Evolutionary conservation across 2,888 invertebrate genomes (phyloP), one percentile per base, ranked within the genome.

Genomic region (Lasioglossum marginatum): DNA sequence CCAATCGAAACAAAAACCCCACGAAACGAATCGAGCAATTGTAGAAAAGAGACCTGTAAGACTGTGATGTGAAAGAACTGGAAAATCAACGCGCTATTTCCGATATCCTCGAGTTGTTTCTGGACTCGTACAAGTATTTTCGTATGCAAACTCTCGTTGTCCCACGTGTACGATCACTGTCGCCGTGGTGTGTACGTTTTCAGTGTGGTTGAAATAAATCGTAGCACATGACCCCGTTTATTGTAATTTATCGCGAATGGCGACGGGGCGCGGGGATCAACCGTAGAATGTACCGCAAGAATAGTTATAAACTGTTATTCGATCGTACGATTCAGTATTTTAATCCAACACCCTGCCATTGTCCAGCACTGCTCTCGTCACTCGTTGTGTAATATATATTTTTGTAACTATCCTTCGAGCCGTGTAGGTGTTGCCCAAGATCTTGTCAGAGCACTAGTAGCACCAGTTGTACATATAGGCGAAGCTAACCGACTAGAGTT

Each of bases 341-440:
- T 31, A 27, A 52, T 60, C 63, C 6, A 63, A 63, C 63, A 63
- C 63, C 63, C 63, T 6, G 31, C 63, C n/a, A 31, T 63, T 31
- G 63, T 63, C 63, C 63, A 63, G 63, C 31, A 63, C 16, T 31
- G 52, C 23, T 52, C 81, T 78, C 87, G 81, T 77, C 52, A 85
- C 86, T 81, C 82, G 81, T 92, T 89, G 89, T 91, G 90, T 88
- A 92, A 87, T 83, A 91, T 92, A 93, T 92, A 93, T 93, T 93
- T 93, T 93, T 92, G 86, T 92, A 92, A 92, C 89, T 91, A 90
- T 92, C 89, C 86, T 31, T 85, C 84, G 85, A 87, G 87, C 85
- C 89, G 77, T 85, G 87, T 90, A 90, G 87, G 84, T 79, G 88
- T 86, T 40, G 80, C 72, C 37, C 68, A 0, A 63, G 71, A 76